Conservation (phyloP, 2,888 invertebrate species). For the Hesperia comma region DNA sequence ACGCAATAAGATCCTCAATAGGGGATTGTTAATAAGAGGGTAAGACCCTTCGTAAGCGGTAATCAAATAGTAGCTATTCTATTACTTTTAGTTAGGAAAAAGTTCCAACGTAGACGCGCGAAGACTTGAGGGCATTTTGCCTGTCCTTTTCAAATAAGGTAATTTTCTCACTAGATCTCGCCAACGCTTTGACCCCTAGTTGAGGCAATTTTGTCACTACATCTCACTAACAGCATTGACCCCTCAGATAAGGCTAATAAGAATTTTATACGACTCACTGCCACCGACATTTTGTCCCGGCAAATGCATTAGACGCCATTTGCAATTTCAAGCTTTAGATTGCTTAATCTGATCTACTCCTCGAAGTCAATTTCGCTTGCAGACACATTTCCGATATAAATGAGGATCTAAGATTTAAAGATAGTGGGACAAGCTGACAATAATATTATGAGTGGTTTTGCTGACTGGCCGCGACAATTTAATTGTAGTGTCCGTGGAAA, state of each 20-base stretch:
- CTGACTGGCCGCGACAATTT: slow-evolving; percentile 3
- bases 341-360: slow-evolving; percentile 23
- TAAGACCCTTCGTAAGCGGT: slow-evolving; percentile 55
- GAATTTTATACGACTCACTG: slow-evolving; percentile 70
- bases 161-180: slow-evolving; percentile 39
- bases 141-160: slow-evolving; percentile 1
- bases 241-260: slow-evolving; percentile 71
- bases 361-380: slow-evolving; percentile 29
- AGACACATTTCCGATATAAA: slow-evolving; percentile 22
- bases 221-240: slow-evolving; percentile 37
- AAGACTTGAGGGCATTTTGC: not conserved
- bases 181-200: slow-evolving; percentile 41
- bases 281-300: slow-evolving; percentile 34
- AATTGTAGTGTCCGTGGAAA: too few species aligned
- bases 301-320: slow-evolving; percentile 34
- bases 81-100: slow-evolving; percentile 62
- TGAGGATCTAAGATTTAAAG: slow-evolving; percentile 25
- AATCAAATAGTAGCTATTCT: slow-evolving; percentile 79
- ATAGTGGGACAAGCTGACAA: slow-evolving; percentile 19
- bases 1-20: slow-evolving; percentile 64
- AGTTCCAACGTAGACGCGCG: not conserved
- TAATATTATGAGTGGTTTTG: slow-evolving; percentile 11
- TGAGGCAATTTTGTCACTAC: slow-evolving; percentile 39
- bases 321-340: slow-evolving; percentile 34
- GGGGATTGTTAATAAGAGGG: slow-evolving; percentile 46